Evolutionary conservation across 2,888 invertebrate species (phyloP), one percentile per base, ranked within the genome.

Genomic region (Pyrocoelia pectoralis): DNA sequence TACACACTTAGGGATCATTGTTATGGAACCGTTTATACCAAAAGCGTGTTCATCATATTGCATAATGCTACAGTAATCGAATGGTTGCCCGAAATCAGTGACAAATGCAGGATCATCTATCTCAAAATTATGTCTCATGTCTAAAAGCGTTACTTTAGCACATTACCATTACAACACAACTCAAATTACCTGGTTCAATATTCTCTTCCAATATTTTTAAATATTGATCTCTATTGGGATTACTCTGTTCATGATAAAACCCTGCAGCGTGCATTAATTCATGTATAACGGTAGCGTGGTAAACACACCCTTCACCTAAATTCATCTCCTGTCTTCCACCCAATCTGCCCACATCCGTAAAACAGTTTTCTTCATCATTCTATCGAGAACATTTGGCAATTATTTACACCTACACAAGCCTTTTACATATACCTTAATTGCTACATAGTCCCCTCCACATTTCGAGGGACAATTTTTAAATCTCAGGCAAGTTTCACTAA

Each of bases 61-160:
- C 17, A 18, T 46, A 46, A 46, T 46, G n/a, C 46, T 46, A n/a
- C 46, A 46, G n/a, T 46, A 46, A 18, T 46, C 46, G 17, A 10
- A 46, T 6, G 46, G 46, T 46, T 46, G 46, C 10, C 46, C 46
- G 15, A 46, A 46, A 10, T 15, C n/a, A 8, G 17, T 17, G 6
- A 46, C 18, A 18, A 10, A 17, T 4, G 1, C 17, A 10, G 46
- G 46, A 33, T 33, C 33, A 3, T 33, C 33, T 33, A 4, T 33
- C 9, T 33, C 33, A 33, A 33, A 33, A 33, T 33, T 33, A n/a
- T n/a, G n/a, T 8, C 8, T n/a, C 33, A 33, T 33, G 3, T 33
- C 33, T 33, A 24, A 3, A 24, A 5, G 8, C 24, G 3, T 24
- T 5, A 24, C 24, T 3, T 24, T 24, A 24, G 8, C 3, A 3